Conservation (phyloP, 2,888 invertebrate genomes). For the Vannuccia rotundouncinata region DNA sequence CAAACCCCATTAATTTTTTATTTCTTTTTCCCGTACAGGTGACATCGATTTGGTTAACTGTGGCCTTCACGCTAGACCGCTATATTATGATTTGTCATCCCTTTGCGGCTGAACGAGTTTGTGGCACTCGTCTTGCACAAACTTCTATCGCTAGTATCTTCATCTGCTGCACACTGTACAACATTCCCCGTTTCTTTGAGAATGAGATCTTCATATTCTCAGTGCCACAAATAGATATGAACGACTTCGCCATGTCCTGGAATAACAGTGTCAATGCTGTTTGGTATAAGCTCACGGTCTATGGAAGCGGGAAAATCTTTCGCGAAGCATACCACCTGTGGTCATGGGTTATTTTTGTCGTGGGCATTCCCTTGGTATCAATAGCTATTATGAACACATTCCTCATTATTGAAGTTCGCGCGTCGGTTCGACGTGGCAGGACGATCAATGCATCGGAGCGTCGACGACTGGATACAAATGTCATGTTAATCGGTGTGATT, state of each 20-base stretch:
- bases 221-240: background rate
- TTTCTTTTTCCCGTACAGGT: conserved; percentile 27
- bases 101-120: conserved; percentile 51
- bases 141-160: conserved; percentile 47
- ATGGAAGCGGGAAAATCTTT: conserved; percentile 43
- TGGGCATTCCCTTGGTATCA: conserved; percentile 53
- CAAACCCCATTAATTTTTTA: background rate
- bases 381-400: conserved; percentile 52
- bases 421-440: conserved; percentile 48
- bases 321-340: conserved; percentile 51
- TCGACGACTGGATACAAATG: conserved; percentile 54
- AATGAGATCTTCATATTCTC: conserved; percentile 43
- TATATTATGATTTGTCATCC: conserved; percentile 57
- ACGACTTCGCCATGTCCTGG: background rate
- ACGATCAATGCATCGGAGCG: conserved; percentile 51
- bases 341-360: conserved; percentile 53
- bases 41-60: conserved; percentile 38
- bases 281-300: conserved; percentile 28
- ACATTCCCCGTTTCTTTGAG: conserved; percentile 53
- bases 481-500: conserved; percentile 56
- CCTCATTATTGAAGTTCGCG: conserved; percentile 52
- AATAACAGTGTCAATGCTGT: conserved; percentile 1
- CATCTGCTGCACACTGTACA: conserved; percentile 48
- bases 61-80: conserved; percentile 41
- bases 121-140: conserved; percentile 46